Evolutionary conservation across 92 coral and sea anemone species (phyloP), one percentile per base, ranked within the genome.

Genomic region (Palythoa grandiflora): DNA sequence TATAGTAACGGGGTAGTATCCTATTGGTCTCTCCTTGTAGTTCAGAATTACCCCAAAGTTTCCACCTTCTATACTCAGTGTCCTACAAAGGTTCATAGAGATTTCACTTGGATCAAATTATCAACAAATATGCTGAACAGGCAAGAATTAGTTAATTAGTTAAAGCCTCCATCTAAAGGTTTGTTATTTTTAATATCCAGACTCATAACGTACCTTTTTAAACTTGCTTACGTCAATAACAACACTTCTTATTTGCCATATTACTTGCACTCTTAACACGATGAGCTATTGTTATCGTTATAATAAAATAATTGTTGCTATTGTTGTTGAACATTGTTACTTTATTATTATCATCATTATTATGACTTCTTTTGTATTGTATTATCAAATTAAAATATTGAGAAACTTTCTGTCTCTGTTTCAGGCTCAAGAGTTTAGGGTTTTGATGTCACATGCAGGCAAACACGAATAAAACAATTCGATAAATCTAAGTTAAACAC

Each of bases 1-100:
- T 88, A 95, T 93, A 87, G 99, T 97, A 9, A 97, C 93, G 37
- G 98, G 94, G 65, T 89, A 97, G 78, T 87, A 89, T 1, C 99
- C 99, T 6, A 85, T 78, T 14, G 98, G 95, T 73, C 98, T 91
- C 78, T 97, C 99, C 55, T 90, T 93, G 83, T 94, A 77, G 79
- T 89, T 92, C 15, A 97, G 90, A 73, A 94, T 88, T 3, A 87
- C 92, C 3, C 99, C 99, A 80, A 93, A 91, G 91, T 95, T 92
- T 38, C 99, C 99, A 5, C 96, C 91, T 47, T 97, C 96, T 47
- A 96, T 90, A 83, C 89, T 79, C 78, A 97, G 89, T 7, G 98
- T 92, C 77, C 99, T 97, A 75, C 66, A 84, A 84, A 38, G 79
- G 74, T 75, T 40, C 72, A 15, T 21, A 14, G 13, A 38, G 13